Conservation (phyloP, 2,888 invertebrate species). For the Phorcus lineatus region DNA sequence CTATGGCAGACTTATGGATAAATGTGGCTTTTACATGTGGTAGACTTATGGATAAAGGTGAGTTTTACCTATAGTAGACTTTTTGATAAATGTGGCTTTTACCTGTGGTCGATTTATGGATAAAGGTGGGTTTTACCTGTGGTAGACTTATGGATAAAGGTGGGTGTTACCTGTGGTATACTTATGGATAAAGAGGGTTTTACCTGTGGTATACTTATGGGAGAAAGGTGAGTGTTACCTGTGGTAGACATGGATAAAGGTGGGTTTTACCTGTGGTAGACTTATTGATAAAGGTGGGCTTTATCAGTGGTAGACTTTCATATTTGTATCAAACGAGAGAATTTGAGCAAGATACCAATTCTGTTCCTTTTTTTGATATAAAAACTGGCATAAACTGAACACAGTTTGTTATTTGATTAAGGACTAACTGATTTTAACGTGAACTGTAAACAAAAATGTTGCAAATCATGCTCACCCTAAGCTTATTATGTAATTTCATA, state of each 20-base stretch:
- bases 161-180: constrained; percentile 90
- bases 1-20: constrained; percentile 90
- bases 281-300: constrained; percentile 85
- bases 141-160: constrained; percentile 90
- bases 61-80: constrained; percentile 84
- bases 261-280: constrained; percentile 90
- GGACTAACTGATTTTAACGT: no score
- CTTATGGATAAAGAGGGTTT: constrained; percentile 83
- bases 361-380: no score
- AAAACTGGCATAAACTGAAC: no score
- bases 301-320: constrained; percentile 86
- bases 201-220: no score
- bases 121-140: constrained; percentile 83
- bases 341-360: no score
- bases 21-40: constrained; percentile 85
- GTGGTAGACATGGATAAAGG: no score
- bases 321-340: no score
- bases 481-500: no score
- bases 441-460: no score
- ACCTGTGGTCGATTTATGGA: constrained; percentile 88
- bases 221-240: no score
- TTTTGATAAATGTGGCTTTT: constrained; percentile 84
- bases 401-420: no score
- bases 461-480: no score
- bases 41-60: constrained; percentile 87